These are phyloP conservation scores for Scaptomyza cyrtandrae DNA, from an alignment of 2,888 invertebrate genomes.

Conservation along the genomic window DNA sequence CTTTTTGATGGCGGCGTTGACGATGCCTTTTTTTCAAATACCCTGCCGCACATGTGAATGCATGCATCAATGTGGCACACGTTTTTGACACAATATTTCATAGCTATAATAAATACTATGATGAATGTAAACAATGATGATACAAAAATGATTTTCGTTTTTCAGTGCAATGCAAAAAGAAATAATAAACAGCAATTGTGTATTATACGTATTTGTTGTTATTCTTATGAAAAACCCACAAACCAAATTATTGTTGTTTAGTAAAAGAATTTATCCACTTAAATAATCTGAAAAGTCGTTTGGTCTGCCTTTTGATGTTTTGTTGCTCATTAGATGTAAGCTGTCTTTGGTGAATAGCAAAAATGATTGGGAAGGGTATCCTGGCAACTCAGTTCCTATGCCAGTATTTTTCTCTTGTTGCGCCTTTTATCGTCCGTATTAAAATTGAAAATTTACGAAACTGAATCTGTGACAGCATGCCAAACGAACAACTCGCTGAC, in stretches of 20 bases:
- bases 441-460: conserved; percentile 63
- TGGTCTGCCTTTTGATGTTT: neutral
- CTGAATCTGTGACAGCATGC: neutral
- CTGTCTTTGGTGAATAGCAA: neutral
- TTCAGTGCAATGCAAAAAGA: neutral
- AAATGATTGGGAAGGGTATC: conserved; percentile 10
- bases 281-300: neutral
- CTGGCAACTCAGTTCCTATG: neutral
- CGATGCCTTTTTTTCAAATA: conserved; percentile 1
- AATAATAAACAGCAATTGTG: too few species aligned
- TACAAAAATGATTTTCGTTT: neutral
- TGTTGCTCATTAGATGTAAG: neutral
- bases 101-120: neutral
- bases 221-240: neutral
- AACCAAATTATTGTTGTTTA: neutral
- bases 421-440: conserved; percentile 35
- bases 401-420: conserved; percentile 14
- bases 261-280: neutral
- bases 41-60: conserved; percentile 5
- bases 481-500: conserved; percentile 26
- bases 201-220: neutral
- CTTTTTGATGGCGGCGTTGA: too few species aligned
- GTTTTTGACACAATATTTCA: neutral
- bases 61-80: neutral
- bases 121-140: conserved; percentile 1